Conservation (phyloP, 1,140 invertebrate genomes). For the Pseudomyrmex gracilis region DNA sequence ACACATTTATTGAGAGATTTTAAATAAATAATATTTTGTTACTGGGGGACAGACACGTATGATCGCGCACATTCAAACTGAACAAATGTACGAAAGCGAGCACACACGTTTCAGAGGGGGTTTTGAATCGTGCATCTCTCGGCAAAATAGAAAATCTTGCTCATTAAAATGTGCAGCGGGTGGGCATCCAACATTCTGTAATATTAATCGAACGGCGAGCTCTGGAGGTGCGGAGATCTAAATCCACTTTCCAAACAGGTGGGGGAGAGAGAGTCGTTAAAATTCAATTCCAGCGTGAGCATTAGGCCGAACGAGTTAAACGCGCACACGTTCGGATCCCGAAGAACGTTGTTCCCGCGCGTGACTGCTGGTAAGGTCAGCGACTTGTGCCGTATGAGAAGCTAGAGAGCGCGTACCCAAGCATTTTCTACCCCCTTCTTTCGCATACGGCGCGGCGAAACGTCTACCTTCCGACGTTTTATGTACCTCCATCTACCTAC, state of each 20-base stretch:
- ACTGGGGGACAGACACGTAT: not conserved
- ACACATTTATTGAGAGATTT: no score
- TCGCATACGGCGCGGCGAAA: not conserved
- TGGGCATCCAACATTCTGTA: not conserved
- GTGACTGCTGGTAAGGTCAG: constrained; percentile 54
- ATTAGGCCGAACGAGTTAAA: constrained; percentile 39
- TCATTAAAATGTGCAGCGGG: constrained; percentile 24
- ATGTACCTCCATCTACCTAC: not conserved
- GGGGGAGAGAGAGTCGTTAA: constrained; percentile 33
- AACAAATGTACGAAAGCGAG: not conserved
- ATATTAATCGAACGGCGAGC: constrained; percentile 44
- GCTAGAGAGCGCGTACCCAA: constrained; percentile 19
- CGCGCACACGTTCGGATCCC: constrained; percentile 38
- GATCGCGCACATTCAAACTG: not conserved
- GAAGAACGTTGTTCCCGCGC: constrained; percentile 56
- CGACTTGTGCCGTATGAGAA: constrained; percentile 52
- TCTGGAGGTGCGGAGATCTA: constrained; percentile 8
- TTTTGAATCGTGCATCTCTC: constrained; percentile 12
- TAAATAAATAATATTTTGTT: no score
- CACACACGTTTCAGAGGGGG: not conserved
- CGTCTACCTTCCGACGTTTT: constrained; percentile 4
- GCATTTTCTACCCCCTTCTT: constrained; percentile 46
- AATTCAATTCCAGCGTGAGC: constrained; percentile 46
- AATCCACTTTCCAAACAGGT: constrained; percentile 30
- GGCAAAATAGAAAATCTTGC: not conserved